These are phyloP conservation scores for Prinia subflava DNA, from an alignment of 2,113 vertebrate genomes.

Conservation along the genomic window DNA sequence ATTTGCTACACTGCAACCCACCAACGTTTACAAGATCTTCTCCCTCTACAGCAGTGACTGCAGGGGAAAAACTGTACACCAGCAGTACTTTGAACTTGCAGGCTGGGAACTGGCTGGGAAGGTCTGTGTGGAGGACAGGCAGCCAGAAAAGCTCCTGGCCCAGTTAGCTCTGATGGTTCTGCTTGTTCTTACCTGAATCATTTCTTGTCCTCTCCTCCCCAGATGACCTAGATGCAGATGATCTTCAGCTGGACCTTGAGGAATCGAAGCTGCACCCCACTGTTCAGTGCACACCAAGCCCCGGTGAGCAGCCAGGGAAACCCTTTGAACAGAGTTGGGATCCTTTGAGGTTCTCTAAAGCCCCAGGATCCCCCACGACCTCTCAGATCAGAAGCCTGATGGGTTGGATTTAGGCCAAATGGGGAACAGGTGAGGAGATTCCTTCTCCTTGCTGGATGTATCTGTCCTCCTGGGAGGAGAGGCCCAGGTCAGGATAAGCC, in stretches of 20 bases:
- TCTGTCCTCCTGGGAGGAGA: neutral
- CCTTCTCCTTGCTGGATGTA: neutral
- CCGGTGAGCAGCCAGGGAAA: slow-evolving; percentile 76
- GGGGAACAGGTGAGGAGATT: neutral
- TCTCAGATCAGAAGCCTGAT: neutral
- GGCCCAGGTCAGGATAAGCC: neutral
- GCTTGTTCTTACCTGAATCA: neutral
- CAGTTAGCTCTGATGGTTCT: neutral
- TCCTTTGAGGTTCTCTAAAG: neutral
- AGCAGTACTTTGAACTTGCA: neutral
- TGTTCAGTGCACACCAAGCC: slow-evolving; percentile 87
- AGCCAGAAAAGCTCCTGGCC: neutral
- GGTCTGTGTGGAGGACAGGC: neutral
- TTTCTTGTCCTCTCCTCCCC: neutral
- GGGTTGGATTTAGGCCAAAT: neutral
- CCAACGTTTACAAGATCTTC: neutral
- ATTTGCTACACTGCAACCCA: neutral
- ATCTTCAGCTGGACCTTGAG: slow-evolving; percentile 85
- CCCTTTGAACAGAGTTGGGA: neutral
- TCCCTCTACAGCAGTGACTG: neutral
- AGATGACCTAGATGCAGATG: slow-evolving; percentile 90
- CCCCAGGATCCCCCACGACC: rapidly evolving
- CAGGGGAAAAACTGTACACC: neutral
- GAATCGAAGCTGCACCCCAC: slow-evolving; percentile 84
- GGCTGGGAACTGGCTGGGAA: neutral